Percentiles rank a stretch among this genome's conserved stretches.
Conservation (phyloP, 2,113 vertebrate species). For the Corvus cornix region DNA sequence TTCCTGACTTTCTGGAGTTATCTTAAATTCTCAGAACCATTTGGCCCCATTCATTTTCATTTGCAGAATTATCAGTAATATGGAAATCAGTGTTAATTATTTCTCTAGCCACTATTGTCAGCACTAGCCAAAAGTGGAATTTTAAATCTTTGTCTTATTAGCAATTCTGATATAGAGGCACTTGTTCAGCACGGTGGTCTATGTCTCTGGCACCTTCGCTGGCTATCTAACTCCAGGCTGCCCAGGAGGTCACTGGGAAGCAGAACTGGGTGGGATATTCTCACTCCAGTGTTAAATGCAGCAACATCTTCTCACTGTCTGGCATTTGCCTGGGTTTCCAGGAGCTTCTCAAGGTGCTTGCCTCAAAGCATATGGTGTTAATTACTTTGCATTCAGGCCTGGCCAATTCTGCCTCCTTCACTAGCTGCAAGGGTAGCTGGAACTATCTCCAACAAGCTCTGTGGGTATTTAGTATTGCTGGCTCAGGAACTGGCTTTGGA, state of each 20-base stretch:
- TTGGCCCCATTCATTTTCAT: constrained; percentile 26
- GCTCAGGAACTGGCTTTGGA: not conserved
- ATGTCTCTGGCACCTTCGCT: not conserved
- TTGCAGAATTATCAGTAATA: constrained; percentile 27
- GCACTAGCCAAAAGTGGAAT: not conserved
- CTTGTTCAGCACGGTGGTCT: not conserved
- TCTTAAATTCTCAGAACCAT: constrained; percentile 38
- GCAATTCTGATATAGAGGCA: not conserved
- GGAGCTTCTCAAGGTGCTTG: not conserved
- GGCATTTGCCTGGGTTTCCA: not conserved
- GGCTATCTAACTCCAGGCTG: not conserved
- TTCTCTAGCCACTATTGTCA: not conserved
- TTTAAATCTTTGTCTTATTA: not conserved
- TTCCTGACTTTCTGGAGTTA: constrained; percentile 53
- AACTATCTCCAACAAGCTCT: not conserved
- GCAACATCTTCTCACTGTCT: not conserved
- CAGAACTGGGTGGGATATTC: not conserved
- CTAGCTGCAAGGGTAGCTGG: not conserved
- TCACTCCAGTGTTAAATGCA: rapidly evolving
- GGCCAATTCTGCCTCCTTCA: not conserved
- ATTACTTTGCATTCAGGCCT: not conserved
- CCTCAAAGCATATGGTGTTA: not conserved
- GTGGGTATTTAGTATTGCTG: not conserved
- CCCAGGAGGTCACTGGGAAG: not conserved
- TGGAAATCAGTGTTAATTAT: constrained; percentile 35